phyloP scores from a whole-genome alignment of 1,140 invertebrate genomes.

The Leptopilina clavipes region DNA sequence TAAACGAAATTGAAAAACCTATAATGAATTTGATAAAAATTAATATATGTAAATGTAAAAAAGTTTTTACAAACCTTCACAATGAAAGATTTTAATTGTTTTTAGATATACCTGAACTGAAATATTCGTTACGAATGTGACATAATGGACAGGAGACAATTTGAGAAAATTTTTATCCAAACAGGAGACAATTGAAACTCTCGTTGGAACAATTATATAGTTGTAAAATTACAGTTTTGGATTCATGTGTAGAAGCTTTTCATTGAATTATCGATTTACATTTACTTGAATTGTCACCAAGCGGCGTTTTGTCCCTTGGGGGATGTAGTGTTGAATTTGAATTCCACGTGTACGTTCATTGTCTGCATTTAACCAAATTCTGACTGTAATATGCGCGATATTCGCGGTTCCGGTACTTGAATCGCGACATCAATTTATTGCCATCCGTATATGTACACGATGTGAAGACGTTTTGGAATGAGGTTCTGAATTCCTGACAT shows the following conservation, averaged over 20 bases:
- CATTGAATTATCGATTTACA: constrained; percentile 56
- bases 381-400: constrained; percentile 39
- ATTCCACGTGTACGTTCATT: constrained; percentile 54
- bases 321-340: constrained; percentile 34
- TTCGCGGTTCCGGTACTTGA: constrained; percentile 9
- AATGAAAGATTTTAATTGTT: too few species aligned
- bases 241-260: constrained; percentile 43
- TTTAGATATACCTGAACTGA: too few species aligned
- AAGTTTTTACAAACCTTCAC: too few species aligned
- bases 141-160: not conserved
- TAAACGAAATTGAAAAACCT: too few species aligned
- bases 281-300: constrained; percentile 52
- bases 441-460: not conserved
- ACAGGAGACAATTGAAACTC: not conserved
- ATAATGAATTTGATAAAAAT: too few species aligned
- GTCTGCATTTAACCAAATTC: constrained; percentile 48
- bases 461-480: constrained; percentile 30
- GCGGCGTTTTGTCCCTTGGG: constrained; percentile 48
- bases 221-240: constrained; percentile 9
- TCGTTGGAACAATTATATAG: constrained; percentile 1
- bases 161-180: too few species aligned
- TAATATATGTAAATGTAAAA: not conserved
- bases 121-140: too few species aligned
- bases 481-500: not conserved
- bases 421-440: constrained; percentile 9